Percentiles rank a stretch among this genome's conserved stretches.
Evolutionary conservation across 2,113 vertebrate species (phyloP).

Genomic region (Danionella cerebrum): DNA sequence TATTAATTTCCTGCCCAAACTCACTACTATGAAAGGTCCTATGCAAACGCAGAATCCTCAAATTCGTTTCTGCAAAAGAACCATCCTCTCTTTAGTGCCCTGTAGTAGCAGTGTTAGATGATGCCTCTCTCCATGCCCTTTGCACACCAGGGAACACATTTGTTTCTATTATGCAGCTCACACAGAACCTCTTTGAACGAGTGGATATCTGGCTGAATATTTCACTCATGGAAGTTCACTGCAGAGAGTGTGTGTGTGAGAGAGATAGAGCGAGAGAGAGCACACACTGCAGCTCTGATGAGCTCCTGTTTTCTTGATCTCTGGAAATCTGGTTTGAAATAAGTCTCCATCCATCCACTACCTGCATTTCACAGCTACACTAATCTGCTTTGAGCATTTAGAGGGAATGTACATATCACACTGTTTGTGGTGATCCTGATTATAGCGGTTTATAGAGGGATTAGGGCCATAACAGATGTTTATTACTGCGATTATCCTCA

Average conservation of each 20-base stretch:
- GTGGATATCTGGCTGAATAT: constrained; percentile 12
- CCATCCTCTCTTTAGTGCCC: neutral
- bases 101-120: neutral
- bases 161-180: constrained; percentile 12
- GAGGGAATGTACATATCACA: neutral
- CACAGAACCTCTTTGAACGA: neutral
- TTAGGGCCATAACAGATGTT: neutral
- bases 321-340: neutral
- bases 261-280: neutral
- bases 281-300: neutral
- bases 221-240: constrained; percentile 5
- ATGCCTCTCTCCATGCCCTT: neutral
- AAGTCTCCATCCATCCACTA: neutral
- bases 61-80: neutral
- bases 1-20: too few relatives aligned
- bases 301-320: neutral
- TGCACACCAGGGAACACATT: neutral
- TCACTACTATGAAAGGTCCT: too few relatives aligned
- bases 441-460: constrained; percentile 8
- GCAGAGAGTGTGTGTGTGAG: neutral
- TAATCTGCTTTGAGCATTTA: constrained; percentile 8
- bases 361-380: constrained; percentile 3
- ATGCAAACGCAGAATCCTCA: too few relatives aligned
- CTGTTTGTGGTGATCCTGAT: neutral
- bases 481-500: constrained; percentile 7